Percentiles rank a stretch among this genome's conserved stretches.
Evolutionary conservation across 2,888 invertebrate species (phyloP).

Genomic region (Tethea ocularis): DNA sequence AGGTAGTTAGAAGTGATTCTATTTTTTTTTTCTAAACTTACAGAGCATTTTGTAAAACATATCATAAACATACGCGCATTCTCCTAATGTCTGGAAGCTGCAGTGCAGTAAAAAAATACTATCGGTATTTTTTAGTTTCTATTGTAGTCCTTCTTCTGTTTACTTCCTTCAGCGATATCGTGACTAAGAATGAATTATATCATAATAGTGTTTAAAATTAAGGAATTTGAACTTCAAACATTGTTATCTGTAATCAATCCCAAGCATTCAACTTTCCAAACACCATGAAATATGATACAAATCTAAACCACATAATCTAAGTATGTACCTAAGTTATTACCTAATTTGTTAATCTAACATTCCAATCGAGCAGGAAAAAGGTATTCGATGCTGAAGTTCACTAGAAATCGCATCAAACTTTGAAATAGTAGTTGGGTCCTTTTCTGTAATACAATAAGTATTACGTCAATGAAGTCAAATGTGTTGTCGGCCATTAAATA

Average conservation of each 20-base stretch:
- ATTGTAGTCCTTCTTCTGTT: too few relatives aligned
- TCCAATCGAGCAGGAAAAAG: neutral
- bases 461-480: neutral
- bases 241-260: too few relatives aligned
- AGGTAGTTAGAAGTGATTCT: neutral
- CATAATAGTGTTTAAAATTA: too few relatives aligned
- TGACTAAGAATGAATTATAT: too few relatives aligned
- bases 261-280: too few relatives aligned
- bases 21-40: neutral
- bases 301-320: neutral
- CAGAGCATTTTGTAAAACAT: neutral
- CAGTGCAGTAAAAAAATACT: too few relatives aligned
- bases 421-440: neutral
- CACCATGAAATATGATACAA: neutral
- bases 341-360: neutral
- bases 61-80: neutral
- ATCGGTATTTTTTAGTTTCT: too few relatives aligned
- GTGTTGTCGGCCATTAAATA: too few relatives aligned
- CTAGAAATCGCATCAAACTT: neutral
- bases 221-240: too few relatives aligned
- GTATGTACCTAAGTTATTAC: neutral
- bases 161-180: too few relatives aligned
- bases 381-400: neutral
- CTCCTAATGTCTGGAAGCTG: too few relatives aligned
- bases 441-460: neutral